Base-by-base conservation (phyloP, 2,888 invertebrate species). In the Melieria omissa region DNA sequence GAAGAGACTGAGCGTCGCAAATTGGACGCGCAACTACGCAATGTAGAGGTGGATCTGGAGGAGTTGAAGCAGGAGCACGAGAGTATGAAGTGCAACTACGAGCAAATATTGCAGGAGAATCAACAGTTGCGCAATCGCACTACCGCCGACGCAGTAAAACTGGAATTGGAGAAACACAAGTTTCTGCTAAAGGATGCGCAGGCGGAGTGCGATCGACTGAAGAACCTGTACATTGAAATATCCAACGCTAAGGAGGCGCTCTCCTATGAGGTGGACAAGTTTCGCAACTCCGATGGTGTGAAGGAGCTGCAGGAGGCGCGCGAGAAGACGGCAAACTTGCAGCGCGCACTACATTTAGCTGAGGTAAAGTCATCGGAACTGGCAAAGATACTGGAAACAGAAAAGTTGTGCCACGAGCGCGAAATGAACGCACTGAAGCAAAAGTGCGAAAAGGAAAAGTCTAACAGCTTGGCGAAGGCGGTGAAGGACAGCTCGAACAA, bases 181-280 rank as follows among this genome's bases (percentile, higher is more conserved):
- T 86, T 86, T 8, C 86, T 89, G 55, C 83, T 90, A 0, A 89
- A 89, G 64, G 89, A 90, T 70, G 87, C 90, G 3, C 86, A 89
- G 62, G 86, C 87, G 16, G 90, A 91, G 76, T 89, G 89, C 55
- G 88, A 88, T 4, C 89, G 90, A 5, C 81, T 90, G 0, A 91
- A 90, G 77, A 88, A 85, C 42, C 81, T 90, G 6, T 91, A 88
- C 73, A 87, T 88, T 65, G 85, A 91, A 83, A 90, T 90, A 4
- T 91, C 91, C 74, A 89, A 89, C 74, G 88, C 89, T 6, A 90
- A 91, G 63, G 92, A 92, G 71, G 82, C 89, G n/a, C 84, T 90
- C 5, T 84, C 88, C 42, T 88, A 89, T 74, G 90, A 91, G 80
- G 80, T 91, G 57, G 89, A 89, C 76, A 89, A 91, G 65, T 77